Evolutionary conservation across 2,888 invertebrate genomes (phyloP).

Genomic region (Lepidonotus clava): DNA sequence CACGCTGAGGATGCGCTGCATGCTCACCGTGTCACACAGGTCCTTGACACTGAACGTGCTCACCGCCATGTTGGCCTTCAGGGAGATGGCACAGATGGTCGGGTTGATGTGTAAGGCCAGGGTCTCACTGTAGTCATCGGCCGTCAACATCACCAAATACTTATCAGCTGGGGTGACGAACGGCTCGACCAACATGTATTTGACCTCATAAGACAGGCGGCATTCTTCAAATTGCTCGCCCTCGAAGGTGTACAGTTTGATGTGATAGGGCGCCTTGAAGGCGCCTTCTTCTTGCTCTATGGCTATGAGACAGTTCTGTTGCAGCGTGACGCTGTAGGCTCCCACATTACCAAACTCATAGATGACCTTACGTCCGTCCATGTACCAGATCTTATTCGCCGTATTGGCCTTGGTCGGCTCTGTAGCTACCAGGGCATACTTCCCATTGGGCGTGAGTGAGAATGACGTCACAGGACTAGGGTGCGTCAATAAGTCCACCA

Average conservation of each 20-base stretch:
- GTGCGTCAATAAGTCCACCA: constrained; percentile 78
- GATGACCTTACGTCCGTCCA: constrained; percentile 72
- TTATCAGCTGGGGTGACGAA: constrained; percentile 75
- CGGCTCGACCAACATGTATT: constrained; percentile 71
- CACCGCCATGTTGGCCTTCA: constrained; percentile 67
- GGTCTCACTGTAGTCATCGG: constrained; percentile 70
- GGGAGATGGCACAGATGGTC: constrained; percentile 72
- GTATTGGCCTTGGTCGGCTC: constrained; percentile 68
- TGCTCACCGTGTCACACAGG: constrained; percentile 71
- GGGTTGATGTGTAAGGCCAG: constrained; percentile 71
- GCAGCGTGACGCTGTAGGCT: constrained; percentile 72
- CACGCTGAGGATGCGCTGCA: constrained; percentile 73
- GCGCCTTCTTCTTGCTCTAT: constrained; percentile 69
- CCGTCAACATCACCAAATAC: constrained; percentile 75
- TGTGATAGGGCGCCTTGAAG: constrained; percentile 71
- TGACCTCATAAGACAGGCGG: constrained; percentile 67
- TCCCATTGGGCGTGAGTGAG: constrained; percentile 73
- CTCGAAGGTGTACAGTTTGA: constrained; percentile 70
- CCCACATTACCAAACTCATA: constrained; percentile 75
- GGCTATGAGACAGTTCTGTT: constrained; percentile 68
- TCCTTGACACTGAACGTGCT: constrained; percentile 71
- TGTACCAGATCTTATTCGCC: constrained; percentile 77
- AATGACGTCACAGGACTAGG: constrained; percentile 72
- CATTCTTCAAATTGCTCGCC: constrained; percentile 68
- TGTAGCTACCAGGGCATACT: constrained; percentile 73